Evolutionary conservation across 2,888 invertebrate species (phyloP), one percentile per base, ranked within the genome.

Genomic region (Crossocerus cetratus): DNA sequence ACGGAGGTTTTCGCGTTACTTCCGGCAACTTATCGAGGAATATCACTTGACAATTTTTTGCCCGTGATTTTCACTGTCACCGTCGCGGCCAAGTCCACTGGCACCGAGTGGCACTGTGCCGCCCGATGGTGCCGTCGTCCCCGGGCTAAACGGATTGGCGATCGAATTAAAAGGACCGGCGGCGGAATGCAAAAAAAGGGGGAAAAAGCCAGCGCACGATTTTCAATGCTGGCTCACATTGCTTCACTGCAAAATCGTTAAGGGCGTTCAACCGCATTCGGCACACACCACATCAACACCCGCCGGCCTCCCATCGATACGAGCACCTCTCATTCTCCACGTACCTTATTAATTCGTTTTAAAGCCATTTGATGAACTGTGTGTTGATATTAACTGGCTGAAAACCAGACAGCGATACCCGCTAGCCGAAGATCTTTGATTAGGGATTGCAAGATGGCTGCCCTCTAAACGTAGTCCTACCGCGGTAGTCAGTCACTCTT

Each of bases 261-360:
- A 91, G 92, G 92, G 92, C 92, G 92, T 92, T 92, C 90, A 89
- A 89, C 86, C 84, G 83, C 71, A 81, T 84, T 82, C 82, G 77
- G 81, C 77, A 72, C 80, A 81, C 81, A 81, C 70, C 76, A 81
- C 82, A 82, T 80, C 76, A 76, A 78, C 72, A 72, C 75, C 76
- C 62, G 73, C 65, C 69, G 58, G 68, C 68, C 62, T 72, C 65
- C 74, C 76, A 72, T 68, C 65, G 58, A 66, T 74, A 81, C 74
- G 60, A 74, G 77, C 83, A 83, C 80, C 73, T 65, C 82, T 72
- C 79, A 84, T 85, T 86, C 53, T 89, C 91, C 92, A 94, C 94
- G 91, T 94, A 96, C 96, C 96, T 97, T 97, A 94, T 97, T 97
- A 94, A 97, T 97, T 96, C 97, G 95, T 95, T 97, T 97, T 95